Base-by-base conservation (phyloP, 2,888 invertebrate genomes). In the Xanthorhoe designata region DNA sequence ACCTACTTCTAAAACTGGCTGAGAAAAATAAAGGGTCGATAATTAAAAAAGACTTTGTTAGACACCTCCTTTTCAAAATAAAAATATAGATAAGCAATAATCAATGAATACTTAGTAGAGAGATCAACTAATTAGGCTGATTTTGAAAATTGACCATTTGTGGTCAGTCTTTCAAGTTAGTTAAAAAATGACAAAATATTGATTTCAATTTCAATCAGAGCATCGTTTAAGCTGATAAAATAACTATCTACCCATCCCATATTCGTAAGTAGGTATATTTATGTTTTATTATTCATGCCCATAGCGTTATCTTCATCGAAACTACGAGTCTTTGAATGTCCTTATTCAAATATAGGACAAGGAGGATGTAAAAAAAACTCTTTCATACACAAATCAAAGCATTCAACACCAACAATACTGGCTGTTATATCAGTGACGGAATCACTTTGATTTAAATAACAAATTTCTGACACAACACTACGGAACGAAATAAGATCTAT, bases 401-500 rank as follows among this genome's bases (percentile, higher is more conserved):
- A 64, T 68, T 68, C 67, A 68, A 52, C 55, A 55, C 38, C 24
- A 32, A 60, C 66, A 70, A 75, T 70, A 73, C 69, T 61, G 70
- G 57, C 66, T 68, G 66, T 75, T 73, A 70, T 78, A 79, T 79
- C 79, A 72, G 73, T 74, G 77, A 75, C 75, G 72, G 75, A 74
- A 76, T 78, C 78, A 71, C 74, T 75, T 74, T 62, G 68, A 80
- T 78, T 74, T 71, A 71, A 71, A 74, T 73, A 69, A 66, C 71
- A 73, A 75, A 71, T 74, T 65, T 70, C 6, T 1, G 17, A 32
- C 38, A 32, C 38, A 42, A 42, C 13, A 10, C 35, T 35, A 13
- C 38, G 38, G n/a, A 45, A 45, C 56, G 45, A 17, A 59, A 38
- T 55, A 62, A 38, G 57, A 66, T 47, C 35, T 58, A 53, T 45